These are phyloP conservation scores for Coptodon bakossiorum DNA, from an alignment of 2,113 vertebrate species.

Conservation along the genomic window DNA sequence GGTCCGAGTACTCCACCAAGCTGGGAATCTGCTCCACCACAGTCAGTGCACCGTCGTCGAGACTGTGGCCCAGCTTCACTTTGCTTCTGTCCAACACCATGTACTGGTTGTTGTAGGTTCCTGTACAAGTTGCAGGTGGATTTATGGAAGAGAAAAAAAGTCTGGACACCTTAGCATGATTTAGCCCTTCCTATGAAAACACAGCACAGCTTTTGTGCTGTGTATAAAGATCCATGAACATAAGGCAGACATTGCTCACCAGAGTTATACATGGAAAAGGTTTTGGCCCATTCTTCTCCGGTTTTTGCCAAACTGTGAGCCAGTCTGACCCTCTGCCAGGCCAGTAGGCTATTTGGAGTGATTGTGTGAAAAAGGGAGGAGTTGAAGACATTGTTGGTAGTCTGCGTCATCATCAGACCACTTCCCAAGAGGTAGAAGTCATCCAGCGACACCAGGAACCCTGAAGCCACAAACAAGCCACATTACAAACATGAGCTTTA, in stretches of 20 bases:
- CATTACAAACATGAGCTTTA: not conserved
- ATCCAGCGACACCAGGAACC: conserved; percentile 86
- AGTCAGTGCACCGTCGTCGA: conserved; percentile 79
- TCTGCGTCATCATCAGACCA: conserved; percentile 85
- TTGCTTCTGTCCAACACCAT: conserved; percentile 83
- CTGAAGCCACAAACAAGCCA: conserved; percentile 63
- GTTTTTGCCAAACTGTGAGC: conserved; percentile 80
- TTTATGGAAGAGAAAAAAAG: not conserved
- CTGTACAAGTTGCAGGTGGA: conserved; percentile 42
- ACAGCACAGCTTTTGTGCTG: not conserved
- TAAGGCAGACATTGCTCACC: conserved; percentile 65
- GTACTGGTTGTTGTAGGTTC: conserved; percentile 82
- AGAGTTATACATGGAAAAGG: conserved; percentile 81
- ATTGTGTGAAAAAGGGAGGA: conserved; percentile 69
- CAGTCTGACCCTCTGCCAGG: conserved; percentile 91
- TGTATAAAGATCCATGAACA: not conserved
- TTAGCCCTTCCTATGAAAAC: not conserved
- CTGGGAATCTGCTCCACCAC: conserved; percentile 89
- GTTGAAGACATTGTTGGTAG: conserved; percentile 85
- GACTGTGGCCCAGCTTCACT: conserved; percentile 68
- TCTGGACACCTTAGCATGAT: not conserved
- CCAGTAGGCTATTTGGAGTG: conserved; percentile 76
- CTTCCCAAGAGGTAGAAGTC: conserved; percentile 90
- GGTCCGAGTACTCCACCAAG: conserved; percentile 85
- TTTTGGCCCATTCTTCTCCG: conserved; percentile 81